Evolutionary conservation across 2,113 vertebrate species (phyloP), one percentile per base, ranked within the genome.

Genomic region (Heterotilapia buettikoferi): DNA sequence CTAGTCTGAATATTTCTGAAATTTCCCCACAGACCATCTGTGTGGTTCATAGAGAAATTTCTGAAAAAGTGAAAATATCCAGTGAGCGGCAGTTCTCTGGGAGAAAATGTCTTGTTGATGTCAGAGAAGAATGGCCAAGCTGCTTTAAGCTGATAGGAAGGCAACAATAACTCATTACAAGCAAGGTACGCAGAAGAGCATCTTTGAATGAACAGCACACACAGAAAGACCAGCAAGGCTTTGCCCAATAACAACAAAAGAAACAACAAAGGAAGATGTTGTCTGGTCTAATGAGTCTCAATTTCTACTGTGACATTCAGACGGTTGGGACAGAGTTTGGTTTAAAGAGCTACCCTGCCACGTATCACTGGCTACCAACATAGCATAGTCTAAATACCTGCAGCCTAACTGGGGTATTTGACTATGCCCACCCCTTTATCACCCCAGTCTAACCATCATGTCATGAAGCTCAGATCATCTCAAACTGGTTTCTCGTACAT

Each of bases 381-480:
- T 13, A 40, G 19, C 63, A 68, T 68, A 40, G 19, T 68, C 12
- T 68, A 71, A 71, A 43, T 24, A 24, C 66, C 38, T 38, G 0
- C 12, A 71, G 66, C 38, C 36, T 43, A 40, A 68, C 11, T 68
- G 36, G 12, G 12, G n/a, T 43, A 43, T 71, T 24, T 43, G 66
- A 24, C 36, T 36, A 38, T 7, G 33, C 10, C 61, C n/a, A 24
- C 5, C n/a, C n/a, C 7, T 43, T 43, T 43, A 71, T 71, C 24
- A 71, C 66, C 66, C n/a, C 66, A 71, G 7, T 43, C n/a, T 0
- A 43, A 24, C 66, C 66, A 71, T 21, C 36, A 9, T 14, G 36
- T 0, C 0, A 24, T 40, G 0, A 43, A 71, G 36, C 66, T 68
- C 63, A 21, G 33, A 40, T 68, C 0, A 40, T 38, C 19, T 68